Conservation (phyloP, 2,888 invertebrate genomes). For the Conus canariensis region DNA sequence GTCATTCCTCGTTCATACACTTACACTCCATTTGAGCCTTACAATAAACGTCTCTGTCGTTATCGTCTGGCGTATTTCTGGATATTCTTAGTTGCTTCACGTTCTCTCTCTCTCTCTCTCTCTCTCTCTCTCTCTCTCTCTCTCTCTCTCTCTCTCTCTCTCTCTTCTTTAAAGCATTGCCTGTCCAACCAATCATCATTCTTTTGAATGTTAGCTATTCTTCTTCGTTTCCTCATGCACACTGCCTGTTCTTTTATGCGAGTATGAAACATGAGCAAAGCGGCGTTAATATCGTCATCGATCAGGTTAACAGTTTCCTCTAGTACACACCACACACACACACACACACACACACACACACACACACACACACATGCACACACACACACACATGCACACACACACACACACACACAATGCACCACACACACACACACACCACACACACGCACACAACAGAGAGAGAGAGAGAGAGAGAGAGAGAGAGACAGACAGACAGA, state of each 20-base stretch:
- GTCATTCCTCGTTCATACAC: no score
- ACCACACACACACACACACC: not conserved
- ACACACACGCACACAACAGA: no score
- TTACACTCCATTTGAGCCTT: no score
- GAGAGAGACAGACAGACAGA: not conserved
- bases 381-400: not conserved
- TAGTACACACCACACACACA: not conserved
- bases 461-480: not conserved
- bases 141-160: constrained; percentile 2
- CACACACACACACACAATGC: no score
- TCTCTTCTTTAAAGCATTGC: not conserved
- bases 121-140: not conserved
- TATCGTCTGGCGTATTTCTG: no score
- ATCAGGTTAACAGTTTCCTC: no score
- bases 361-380: not conserved
- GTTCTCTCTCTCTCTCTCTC: not conserved
- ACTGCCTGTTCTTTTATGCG: not conserved
- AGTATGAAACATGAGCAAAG: no score
- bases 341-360: constrained; percentile 12
- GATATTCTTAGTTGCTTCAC: not conserved
- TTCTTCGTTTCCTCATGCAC: not conserved
- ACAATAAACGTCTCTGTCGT: no score
- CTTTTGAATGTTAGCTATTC: not conserved
- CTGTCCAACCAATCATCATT: no score
- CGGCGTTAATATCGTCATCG: no score